A percentile compares a stretch with the other conserved stretches of the same genome.
Conservation (phyloP, 53 echinoderm and acorn worm genomes). For the Hippasteria phrygiana region DNA sequence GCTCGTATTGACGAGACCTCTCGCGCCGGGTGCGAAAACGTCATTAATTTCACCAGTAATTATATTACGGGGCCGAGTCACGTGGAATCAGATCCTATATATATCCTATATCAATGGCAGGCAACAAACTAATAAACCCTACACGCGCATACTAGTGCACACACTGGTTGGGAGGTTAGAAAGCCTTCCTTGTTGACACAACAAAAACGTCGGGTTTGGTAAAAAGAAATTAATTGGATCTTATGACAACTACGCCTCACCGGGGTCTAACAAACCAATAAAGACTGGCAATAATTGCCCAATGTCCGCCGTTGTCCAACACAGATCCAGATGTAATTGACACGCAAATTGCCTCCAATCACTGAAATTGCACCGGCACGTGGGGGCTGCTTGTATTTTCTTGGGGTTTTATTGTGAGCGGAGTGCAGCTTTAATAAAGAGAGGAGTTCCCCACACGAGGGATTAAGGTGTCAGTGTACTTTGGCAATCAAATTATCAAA, state of each 20-base stretch:
- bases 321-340: conserved; percentile 53
- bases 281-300: conserved; percentile 27
- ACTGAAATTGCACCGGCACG: conserved; percentile 36
- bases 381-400: background rate
- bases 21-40: background rate
- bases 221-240: conserved; percentile 57
- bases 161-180: conserved; percentile 4
- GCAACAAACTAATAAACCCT: conserved; percentile 36
- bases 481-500: conserved; percentile 28
- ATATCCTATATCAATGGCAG: conserved; percentile 42
- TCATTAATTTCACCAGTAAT: conserved; percentile 53
- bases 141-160: background rate
- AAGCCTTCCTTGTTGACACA: conserved; percentile 44
- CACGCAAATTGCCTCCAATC: conserved; percentile 41
- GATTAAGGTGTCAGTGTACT: conserved; percentile 53
- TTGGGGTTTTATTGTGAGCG: background rate
- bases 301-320: conserved; percentile 21
- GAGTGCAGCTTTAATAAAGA: conserved; percentile 50
- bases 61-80: conserved; percentile 11
- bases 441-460: background rate
- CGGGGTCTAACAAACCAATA: conserved; percentile 33
- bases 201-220: conserved; percentile 42
- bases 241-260: conserved; percentile 15
- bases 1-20: background rate
- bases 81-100: background rate